Conservation (phyloP, 2,888 invertebrate species). For the Ophonus ardosiacus region DNA sequence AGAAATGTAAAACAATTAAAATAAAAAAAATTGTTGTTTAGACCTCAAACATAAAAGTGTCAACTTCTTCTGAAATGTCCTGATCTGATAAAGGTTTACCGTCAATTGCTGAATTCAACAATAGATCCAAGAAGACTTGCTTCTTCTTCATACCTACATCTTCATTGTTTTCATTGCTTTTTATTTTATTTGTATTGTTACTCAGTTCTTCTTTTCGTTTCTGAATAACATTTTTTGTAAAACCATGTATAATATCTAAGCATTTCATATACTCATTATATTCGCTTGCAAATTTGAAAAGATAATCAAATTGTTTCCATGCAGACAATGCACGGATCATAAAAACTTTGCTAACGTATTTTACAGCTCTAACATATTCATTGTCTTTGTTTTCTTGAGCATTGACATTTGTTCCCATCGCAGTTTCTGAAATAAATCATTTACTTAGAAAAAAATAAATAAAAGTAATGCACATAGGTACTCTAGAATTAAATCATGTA, state of each 20-base stretch:
- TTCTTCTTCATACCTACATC: conserved; percentile 79
- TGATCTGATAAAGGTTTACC: conserved; percentile 79
- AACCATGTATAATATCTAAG: conserved; percentile 77
- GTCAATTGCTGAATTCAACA: conserved; percentile 80
- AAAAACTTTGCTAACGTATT: not conserved
- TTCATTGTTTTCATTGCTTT: conserved; percentile 62
- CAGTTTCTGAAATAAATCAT: conserved; percentile 49
- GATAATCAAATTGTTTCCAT: conserved; percentile 11
- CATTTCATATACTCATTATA: conserved; percentile 79
- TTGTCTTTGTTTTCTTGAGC: conserved; percentile 14
- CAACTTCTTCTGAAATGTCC: conserved; percentile 83
- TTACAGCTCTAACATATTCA: conserved; percentile 28
- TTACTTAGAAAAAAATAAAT: not conserved
- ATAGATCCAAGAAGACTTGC: conserved; percentile 82
- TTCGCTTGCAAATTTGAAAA: conserved; percentile 66
- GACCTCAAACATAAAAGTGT: conserved; percentile 86
- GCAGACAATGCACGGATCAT: conserved; percentile 27
- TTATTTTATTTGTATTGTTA: not conserved
- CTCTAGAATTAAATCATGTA: too few relatives aligned
- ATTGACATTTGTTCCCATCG: conserved; percentile 38
- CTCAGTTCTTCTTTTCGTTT: conserved; percentile 72
- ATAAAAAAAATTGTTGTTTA: conserved; percentile 45
- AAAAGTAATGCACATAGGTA: too few relatives aligned
- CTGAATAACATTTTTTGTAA: conserved; percentile 79
- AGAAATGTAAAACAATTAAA: not conserved